Conservation (phyloP, 2,113 vertebrate species). For the Ailuropoda melanoleuca region DNA sequence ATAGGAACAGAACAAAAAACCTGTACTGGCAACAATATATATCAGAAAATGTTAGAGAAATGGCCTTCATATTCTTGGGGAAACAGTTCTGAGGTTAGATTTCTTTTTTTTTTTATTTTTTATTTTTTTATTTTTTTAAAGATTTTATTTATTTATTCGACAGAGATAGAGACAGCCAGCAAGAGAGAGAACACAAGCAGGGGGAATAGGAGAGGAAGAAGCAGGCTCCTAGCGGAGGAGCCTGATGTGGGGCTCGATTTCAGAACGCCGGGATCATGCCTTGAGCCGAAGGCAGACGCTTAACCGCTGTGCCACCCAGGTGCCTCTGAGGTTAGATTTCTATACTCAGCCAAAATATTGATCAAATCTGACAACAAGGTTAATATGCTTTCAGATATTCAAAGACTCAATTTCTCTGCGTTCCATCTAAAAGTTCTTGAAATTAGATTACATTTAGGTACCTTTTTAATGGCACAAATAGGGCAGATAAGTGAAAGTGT, state of each 20-base stretch:
- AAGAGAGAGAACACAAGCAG: too few relatives aligned
- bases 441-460: neutral
- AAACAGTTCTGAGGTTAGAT: neutral
- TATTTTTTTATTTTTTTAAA: too few relatives aligned
- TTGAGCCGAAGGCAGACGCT: too few relatives aligned
- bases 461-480: neutral
- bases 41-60: neutral
- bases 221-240: too few relatives aligned
- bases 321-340: neutral
- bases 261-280: too few relatives aligned
- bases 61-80: neutral
- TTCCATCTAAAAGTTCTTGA: neutral
- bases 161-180: too few relatives aligned
- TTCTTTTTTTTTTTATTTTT: too few relatives aligned
- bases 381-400: neutral
- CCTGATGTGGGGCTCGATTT: too few relatives aligned
- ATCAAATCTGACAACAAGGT: neutral
- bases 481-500: neutral
- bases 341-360: neutral
- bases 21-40: neutral
- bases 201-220: too few relatives aligned
- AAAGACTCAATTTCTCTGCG: neutral
- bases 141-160: too few relatives aligned
- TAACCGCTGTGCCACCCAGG: too few relatives aligned
- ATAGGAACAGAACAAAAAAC: neutral